Evolutionary conservation across 2,797 vertebrate genomes (phyloP).

Genomic region (Capromys pilorides): DNA sequence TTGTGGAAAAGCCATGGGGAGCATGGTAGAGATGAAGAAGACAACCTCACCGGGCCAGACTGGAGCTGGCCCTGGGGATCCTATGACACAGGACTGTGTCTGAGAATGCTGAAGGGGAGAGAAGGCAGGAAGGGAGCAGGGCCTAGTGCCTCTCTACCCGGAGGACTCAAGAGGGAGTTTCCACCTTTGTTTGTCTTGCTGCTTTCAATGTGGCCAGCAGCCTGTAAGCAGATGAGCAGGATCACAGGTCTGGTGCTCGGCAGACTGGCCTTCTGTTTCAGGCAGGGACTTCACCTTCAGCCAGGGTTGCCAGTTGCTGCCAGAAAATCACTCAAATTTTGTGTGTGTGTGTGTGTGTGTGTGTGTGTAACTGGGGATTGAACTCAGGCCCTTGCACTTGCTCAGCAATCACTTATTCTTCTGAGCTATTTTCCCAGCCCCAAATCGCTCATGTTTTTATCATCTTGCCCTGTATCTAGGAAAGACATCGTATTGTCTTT

Average conservation of each 20-base stretch:
- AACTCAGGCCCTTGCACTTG: too few relatives aligned
- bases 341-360: too few relatives aligned
- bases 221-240: neutral
- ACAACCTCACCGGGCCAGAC: rapidly evolving
- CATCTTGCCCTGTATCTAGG: neutral
- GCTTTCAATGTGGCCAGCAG: neutral
- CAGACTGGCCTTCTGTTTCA: neutral
- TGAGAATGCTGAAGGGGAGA: neutral
- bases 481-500: neutral
- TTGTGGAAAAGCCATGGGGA: neutral
- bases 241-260: neutral
- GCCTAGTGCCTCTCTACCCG: neutral
- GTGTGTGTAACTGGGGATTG: too few relatives aligned
- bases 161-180: neutral
- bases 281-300: neutral
- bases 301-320: neutral
- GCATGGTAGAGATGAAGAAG: neutral
- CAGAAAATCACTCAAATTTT: neutral
- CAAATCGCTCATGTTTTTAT: neutral
- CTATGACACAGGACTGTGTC: neutral
- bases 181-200: neutral
- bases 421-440: too few relatives aligned
- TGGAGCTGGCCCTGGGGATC: neutral
- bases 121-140: neutral
- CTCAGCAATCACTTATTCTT: too few relatives aligned